Percentiles rank a stretch among this genome's conserved stretches.
Evolutionary conservation across 2,797 vertebrate species (phyloP).

Genomic region (Tolypeutes matacus): DNA sequence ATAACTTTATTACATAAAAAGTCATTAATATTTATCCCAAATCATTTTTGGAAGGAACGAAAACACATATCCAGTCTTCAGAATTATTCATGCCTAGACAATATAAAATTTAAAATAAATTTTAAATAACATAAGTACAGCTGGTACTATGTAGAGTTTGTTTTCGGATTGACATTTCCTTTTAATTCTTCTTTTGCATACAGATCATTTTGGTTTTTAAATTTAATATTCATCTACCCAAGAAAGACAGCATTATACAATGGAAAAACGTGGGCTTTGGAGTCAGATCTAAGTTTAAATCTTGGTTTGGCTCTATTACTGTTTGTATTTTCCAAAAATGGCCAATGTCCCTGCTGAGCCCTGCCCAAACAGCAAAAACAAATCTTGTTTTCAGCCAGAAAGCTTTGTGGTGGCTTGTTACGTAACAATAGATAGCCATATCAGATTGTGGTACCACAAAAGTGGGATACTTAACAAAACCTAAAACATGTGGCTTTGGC

Average conservation of each 20-base stretch:
- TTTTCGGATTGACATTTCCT: background rate
- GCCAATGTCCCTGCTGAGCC: background rate
- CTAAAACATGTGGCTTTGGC: background rate
- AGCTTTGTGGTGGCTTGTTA: background rate
- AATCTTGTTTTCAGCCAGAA: background rate
- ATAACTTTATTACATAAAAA: background rate
- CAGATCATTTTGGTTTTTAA: background rate
- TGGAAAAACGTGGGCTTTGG: background rate
- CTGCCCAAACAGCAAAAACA: conserved; percentile 19
- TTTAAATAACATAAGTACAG: background rate
- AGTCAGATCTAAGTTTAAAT: background rate
- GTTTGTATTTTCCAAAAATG: conserved; percentile 19
- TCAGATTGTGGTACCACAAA: background rate
- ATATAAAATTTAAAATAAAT: no score
- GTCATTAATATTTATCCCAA: background rate
- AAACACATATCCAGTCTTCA: background rate
- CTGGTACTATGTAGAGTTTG: background rate
- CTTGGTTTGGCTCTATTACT: background rate
- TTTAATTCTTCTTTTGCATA: background rate
- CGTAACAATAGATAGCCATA: background rate
- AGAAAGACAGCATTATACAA: background rate
- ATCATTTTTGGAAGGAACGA: background rate
- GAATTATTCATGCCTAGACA: background rate
- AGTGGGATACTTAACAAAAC: conserved; percentile 1
- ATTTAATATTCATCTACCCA: background rate